Evolutionary conservation across 1,140 invertebrate genomes (phyloP), one percentile per base, ranked within the genome.

Genomic region (Ceratoteleas bidentatus): DNA sequence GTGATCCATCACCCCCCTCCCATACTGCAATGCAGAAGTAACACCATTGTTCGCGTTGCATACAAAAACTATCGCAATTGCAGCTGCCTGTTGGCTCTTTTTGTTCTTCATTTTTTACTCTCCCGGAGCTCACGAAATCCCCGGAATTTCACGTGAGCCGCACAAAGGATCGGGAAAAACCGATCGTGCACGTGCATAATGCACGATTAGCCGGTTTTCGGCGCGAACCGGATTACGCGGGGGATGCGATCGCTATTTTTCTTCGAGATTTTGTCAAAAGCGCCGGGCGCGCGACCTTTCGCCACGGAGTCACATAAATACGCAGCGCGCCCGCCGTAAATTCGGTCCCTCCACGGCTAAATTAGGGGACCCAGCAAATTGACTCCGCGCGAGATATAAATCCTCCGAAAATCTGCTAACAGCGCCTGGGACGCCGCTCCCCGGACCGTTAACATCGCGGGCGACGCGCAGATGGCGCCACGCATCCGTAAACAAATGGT

Each of bases 281-380:
- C 38, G 15, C n/a, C 8, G 15, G 3, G 43, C 13, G 8, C 49
- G 54, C 54, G 72, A 65, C 38, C 65, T 77, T 77, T 49, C 16
- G 65, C 45, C 45, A 60, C 49, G 58, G 5, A 53, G 62, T 73
- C 76, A 62, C 76, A 79, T 79, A 79, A 79, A 79, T 72, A 79
- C 66, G 40, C 54, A 38, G 61, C 49, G 40, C 13, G 3, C 8
- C 36, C 40, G 62, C 62, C 36, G 56, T 80, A 80, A 80, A 80
- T 80, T 68, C 34, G 50, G 38, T 9, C 34, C 52, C 24, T 54
- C 45, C 76, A 11, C 6, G 38, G 62, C 68, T 80, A 73, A 80
- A 73, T 80, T 80, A 80, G 76, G 69, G 76, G 69, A 80, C 36
- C 49, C 62, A 9, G 68, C 76, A 80, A 80, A 80, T 80, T 72